Conservation (phyloP, 1,140 invertebrate genomes). For the Caerostris extrusa region DNA sequence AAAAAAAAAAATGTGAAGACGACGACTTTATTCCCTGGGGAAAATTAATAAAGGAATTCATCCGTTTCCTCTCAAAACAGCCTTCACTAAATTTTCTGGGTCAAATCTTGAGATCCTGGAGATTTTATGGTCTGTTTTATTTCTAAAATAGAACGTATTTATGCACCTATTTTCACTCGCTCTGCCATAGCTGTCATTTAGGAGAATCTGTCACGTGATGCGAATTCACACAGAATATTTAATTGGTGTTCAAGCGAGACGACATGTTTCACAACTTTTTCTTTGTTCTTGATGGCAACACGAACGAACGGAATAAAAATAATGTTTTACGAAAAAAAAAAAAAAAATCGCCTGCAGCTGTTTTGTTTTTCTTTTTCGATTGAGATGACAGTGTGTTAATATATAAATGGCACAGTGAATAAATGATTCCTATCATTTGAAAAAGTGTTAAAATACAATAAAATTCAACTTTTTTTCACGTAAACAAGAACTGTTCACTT, state of each 20-base stretch:
- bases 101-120: constrained; percentile 11
- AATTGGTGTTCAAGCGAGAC: not conserved
- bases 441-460: not conserved
- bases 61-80: constrained; percentile 20
- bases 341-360: not conserved
- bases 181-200: not conserved
- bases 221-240: constrained; percentile 12
- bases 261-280: constrained; percentile 21
- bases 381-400: not conserved
- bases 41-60: constrained; percentile 4
- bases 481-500: too few relatives aligned
- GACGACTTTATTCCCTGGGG: not conserved
- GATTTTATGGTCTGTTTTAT: constrained; percentile 55
- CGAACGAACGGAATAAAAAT: not conserved
- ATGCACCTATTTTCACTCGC: constrained; percentile 33
- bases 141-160: constrained; percentile 43
- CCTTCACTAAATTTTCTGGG: constrained; percentile 50
- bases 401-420: not conserved
- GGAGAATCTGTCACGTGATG: constrained; percentile 11
- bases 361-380: not conserved
- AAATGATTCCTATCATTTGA: not conserved
- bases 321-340: not conserved
- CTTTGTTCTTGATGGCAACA: not conserved
- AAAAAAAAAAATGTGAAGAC: not conserved
- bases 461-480: too few relatives aligned